These are phyloP conservation scores for Bubalus kerabau DNA, from an alignment of 2,113 vertebrate genomes.

Conservation along the genomic window DNA sequence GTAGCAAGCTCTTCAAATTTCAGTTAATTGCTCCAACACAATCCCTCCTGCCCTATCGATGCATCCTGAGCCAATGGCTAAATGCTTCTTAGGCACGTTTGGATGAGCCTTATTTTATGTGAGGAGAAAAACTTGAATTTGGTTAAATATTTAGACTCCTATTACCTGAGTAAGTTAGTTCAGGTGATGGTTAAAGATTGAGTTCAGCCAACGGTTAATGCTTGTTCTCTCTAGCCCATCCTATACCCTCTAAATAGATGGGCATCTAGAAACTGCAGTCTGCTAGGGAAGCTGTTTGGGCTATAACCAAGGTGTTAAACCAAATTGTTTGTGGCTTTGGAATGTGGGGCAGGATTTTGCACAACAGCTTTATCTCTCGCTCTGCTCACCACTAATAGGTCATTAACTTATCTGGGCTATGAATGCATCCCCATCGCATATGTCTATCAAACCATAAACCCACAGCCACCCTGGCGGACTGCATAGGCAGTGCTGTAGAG, in stretches of 20 bases:
- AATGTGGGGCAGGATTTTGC: constrained; percentile 32
- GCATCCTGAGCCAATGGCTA: not conserved
- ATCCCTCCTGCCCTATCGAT: not conserved
- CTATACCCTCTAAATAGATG: not conserved
- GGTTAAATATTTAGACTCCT: not conserved
- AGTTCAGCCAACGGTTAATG: not conserved
- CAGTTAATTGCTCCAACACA: not conserved
- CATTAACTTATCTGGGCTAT: constrained; percentile 52
- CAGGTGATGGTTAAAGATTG: not conserved
- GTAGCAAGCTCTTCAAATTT: not conserved
- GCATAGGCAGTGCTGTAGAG: not conserved
- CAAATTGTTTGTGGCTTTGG: constrained; percentile 43
- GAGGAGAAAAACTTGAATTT: not conserved
- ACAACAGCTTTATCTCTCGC: constrained; percentile 15
- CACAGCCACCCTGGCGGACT: constrained; percentile 3
- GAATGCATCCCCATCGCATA: not conserved
- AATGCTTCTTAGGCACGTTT: not conserved
- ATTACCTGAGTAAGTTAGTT: not conserved
- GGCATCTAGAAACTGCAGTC: not conserved
- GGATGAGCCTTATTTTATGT: not conserved
- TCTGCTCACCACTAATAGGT: constrained; percentile 25
- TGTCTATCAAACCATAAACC: constrained; percentile 13
- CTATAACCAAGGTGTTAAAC: not conserved
- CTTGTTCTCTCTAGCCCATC: not conserved
- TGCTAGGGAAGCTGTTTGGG: not conserved